A percentile compares a stretch with the other conserved stretches of the same genome.
These are phyloP conservation scores for Magallana gigas DNA, from an alignment of 1,140 invertebrate genomes.

Conservation along the genomic window DNA sequence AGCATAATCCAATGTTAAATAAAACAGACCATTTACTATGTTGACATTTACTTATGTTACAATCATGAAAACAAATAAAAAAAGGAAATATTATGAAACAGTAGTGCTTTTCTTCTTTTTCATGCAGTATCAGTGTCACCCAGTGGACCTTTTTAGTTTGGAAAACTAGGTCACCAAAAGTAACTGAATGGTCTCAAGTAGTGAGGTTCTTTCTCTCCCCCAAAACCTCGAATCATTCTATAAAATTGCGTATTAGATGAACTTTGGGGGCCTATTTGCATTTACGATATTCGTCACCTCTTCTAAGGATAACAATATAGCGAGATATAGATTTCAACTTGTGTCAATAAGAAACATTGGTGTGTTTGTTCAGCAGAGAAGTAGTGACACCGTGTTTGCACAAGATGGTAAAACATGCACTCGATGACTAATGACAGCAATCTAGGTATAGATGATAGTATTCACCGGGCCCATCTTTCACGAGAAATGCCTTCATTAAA, in stretches of 20 bases:
- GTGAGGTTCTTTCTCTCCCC: not conserved
- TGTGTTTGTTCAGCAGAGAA: slow-evolving; percentile 5
- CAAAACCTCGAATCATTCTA: not conserved
- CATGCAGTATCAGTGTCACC: no score
- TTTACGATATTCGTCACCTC: slow-evolving; percentile 22
- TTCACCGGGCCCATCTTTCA: not conserved
- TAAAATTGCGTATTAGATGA: not conserved
- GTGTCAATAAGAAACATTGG: slow-evolving; percentile 22
- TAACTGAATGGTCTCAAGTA: not conserved
- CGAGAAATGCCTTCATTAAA: not conserved
- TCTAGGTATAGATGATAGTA: not conserved
- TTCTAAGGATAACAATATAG: slow-evolving; percentile 13
- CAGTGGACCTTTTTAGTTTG: no score
- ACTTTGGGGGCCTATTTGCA: not conserved
- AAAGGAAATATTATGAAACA: slow-evolving; percentile 40
- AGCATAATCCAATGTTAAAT: slow-evolving; percentile 47
- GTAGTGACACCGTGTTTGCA: slow-evolving; percentile 20
- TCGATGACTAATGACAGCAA: slow-evolving; percentile 17
- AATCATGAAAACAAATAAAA: slow-evolving; percentile 50
- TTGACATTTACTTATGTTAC: slow-evolving; percentile 50
- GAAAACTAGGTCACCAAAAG: not conserved
- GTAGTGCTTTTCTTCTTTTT: not conserved
- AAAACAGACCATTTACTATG: slow-evolving; percentile 49
- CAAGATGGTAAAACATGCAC: slow-evolving; percentile 16
- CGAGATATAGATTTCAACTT: slow-evolving; percentile 8